phyloP scores from a whole-genome alignment of 2,888 invertebrate species.

The Thelaira solivaga region DNA sequence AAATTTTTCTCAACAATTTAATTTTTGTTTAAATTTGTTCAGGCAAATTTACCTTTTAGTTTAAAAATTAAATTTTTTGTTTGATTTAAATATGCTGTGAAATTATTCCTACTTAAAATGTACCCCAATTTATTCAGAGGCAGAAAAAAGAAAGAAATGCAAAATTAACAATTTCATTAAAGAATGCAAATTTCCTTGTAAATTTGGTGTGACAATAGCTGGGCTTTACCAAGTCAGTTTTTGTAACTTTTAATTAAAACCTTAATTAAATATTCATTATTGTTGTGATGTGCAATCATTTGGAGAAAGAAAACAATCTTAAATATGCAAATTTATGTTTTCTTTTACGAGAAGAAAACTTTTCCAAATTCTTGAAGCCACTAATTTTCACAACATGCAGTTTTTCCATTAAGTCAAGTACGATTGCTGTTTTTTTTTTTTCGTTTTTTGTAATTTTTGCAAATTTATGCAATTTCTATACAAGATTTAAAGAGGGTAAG shows the following conservation, averaged over 20 bases:
- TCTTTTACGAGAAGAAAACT: background rate
- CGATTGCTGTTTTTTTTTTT: conserved; percentile 7
- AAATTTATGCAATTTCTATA: conserved; percentile 30
- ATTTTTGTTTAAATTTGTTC: no score
- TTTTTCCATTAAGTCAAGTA: conserved; percentile 13
- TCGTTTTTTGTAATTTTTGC: no score
- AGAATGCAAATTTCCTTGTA: conserved; percentile 45
- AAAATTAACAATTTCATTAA: background rate
- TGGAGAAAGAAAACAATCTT: conserved; percentile 54
- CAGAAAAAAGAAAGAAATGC: background rate
- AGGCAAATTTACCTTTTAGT: no score
- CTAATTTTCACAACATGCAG: conserved; percentile 47
- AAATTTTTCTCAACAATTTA: no score
- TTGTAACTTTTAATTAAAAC: conserved; percentile 56
- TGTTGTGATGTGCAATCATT: conserved; percentile 50
- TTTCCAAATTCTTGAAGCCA: conserved; percentile 10
- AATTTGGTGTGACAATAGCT: conserved; percentile 42
- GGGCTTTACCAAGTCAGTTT: conserved; percentile 24
- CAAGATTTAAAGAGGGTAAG: conserved; percentile 2
- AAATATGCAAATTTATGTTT: conserved; percentile 59
- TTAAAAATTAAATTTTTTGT: no score
- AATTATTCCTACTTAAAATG: background rate
- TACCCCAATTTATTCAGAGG: background rate
- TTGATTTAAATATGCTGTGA: no score
- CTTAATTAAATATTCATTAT: conserved; percentile 61